Base-by-base conservation (phyloP, 1,140 invertebrate species). In the Drosophila punjabiensis region DNA sequence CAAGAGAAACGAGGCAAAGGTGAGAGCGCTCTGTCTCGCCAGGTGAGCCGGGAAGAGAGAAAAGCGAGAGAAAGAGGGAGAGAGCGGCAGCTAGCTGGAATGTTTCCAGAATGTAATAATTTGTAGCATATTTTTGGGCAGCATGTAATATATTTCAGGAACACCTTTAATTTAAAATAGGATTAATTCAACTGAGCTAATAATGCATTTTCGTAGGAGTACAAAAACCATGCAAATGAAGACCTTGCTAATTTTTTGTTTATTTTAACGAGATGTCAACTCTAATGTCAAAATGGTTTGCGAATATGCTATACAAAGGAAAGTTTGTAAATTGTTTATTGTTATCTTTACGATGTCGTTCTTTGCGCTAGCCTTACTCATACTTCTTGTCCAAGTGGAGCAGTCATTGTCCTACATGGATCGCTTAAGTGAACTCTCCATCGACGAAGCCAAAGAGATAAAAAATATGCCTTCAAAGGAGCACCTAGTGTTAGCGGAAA, bases 21-120 rank as follows among this genome's bases (percentile, higher is more conserved):
- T 9, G 52, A 55, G 52, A 55, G 18, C 8, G 32, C n/a, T 3
- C 18, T 55, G 3, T 55, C 52, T 55, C 52, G n/a, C 53, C 53
- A 58, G 55, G 55, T 58, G 20, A 37, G 33, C 52, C 52, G 52
- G 52, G 32, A 8, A 52, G 28, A 55, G 52, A 53, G 50, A 50
- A 3, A 3, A 4, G n/a, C 28, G 24, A 11, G 16, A 11, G 28
- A 52, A 16, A 7, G 5, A 50, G 24, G 30, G 28, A 47, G 18
- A 47, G 18, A 7, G 45, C 20, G 45, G 13, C 2, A 20, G 18
- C 18, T 20, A 47, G 4, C n/a, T 9, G 4, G 5, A 28, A 20
- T 52, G n/a, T 20, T 53, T 33, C 11, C n/a, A 33, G 30, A 53
- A 53, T 13, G n/a, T 11, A 1, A 13, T 3, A 53, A 18, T 11